Evolutionary conservation across 1,140 invertebrate genomes (phyloP).

Genomic region (Trichoplusia ni): DNA sequence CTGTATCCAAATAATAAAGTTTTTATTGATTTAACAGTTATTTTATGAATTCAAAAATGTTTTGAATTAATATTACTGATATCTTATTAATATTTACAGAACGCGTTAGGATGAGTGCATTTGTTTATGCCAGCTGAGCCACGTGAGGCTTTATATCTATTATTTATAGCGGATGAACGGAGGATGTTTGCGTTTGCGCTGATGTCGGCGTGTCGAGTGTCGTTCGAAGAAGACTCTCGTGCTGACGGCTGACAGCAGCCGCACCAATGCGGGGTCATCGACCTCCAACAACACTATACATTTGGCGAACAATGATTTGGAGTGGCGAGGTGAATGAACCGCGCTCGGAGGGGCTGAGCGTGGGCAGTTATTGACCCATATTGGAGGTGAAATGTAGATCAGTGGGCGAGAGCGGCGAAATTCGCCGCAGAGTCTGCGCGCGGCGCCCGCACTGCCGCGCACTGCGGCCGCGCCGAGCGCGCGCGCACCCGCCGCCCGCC

Average conservation of each 20-base stretch:
- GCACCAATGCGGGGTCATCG: slow-evolving; percentile 62
- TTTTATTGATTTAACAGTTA: too few species aligned
- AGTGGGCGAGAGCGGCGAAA: slow-evolving; percentile 80
- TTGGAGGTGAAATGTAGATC: slow-evolving; percentile 81
- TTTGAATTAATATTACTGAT: background rate
- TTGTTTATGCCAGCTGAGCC: slow-evolving; percentile 19
- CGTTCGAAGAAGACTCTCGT: slow-evolving; percentile 68
- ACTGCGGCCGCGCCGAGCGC: slow-evolving; percentile 20
- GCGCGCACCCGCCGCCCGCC: background rate
- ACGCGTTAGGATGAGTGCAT: background rate
- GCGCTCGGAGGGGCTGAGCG: slow-evolving; percentile 75
- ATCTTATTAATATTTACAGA: slow-evolving; percentile 1
- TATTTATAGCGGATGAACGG: slow-evolving; percentile 36
- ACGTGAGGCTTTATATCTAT: slow-evolving; percentile 4
- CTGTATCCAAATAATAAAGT: background rate
- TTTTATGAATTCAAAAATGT: background rate
- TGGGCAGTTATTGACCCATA: slow-evolving; percentile 81
- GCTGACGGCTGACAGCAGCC: slow-evolving; percentile 54
- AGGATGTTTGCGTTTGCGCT: slow-evolving; percentile 63
- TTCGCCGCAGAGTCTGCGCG: slow-evolving; percentile 66
- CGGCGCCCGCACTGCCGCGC: slow-evolving; percentile 34
- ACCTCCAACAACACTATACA: slow-evolving; percentile 71
- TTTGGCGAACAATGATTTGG: slow-evolving; percentile 81
- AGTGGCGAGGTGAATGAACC: slow-evolving; percentile 79
- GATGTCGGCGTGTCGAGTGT: slow-evolving; percentile 65